These are phyloP conservation scores for Siderastrea radians DNA, from an alignment of 92 coral and sea anemone genomes.

Conservation along the genomic window DNA sequence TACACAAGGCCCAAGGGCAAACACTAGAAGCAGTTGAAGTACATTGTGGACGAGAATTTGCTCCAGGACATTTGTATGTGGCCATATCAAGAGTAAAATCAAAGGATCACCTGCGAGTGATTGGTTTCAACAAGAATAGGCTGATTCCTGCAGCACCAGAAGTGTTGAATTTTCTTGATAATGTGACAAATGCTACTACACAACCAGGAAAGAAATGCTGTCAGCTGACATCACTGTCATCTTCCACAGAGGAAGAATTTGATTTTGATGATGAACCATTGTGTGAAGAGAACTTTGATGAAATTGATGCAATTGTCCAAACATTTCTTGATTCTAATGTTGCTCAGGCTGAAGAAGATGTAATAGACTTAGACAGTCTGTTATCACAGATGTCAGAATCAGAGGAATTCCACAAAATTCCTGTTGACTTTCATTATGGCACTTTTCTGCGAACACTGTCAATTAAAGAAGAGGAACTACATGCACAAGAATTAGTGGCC, in stretches of 20 bases:
- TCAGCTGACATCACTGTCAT: neutral
- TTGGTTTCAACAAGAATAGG: neutral
- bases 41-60: slow-evolving; percentile 58
- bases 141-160: neutral
- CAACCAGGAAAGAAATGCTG: neutral
- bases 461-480: neutral
- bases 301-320: neutral
- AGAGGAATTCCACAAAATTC: neutral
- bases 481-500: neutral
- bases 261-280: neutral
- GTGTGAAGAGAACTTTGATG: neutral
- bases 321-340: neutral
- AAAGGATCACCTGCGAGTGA: neutral
- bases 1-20: slow-evolving; percentile 53
- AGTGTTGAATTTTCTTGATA: neutral
- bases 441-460: neutral
- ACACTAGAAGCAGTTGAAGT: slow-evolving; percentile 54
- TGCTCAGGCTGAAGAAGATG: neutral
- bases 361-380: neutral
- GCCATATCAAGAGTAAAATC: slow-evolving; percentile 40
- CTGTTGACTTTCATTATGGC: neutral
- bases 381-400: neutral
- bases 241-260: neutral
- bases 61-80: slow-evolving; percentile 57
- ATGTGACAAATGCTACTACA: neutral